Evolutionary conservation across 2,113 vertebrate genomes (phyloP), one percentile per base, ranked within the genome.

Genomic region (Ictalurus furcatus): DNA sequence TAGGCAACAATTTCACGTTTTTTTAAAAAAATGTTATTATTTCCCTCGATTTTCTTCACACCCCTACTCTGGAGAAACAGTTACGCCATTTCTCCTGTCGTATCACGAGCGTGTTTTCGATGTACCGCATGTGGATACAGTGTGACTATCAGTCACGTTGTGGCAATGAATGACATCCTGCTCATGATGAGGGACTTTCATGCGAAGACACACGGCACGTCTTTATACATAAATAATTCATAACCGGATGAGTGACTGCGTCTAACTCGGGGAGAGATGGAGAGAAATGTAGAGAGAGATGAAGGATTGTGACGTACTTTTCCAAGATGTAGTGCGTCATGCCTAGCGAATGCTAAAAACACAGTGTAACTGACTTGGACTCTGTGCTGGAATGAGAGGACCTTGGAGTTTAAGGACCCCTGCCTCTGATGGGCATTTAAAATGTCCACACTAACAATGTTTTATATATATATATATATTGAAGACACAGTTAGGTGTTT

Each of bases 161-260:
- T 28, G 9, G 37, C 54, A 19, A 19, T 74, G 74, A 79, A 67
- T 81, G 61, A 87, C 40, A 52, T 81, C n/a, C 28, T 67, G 59
- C 54, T 80, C 11, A 54, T 37, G 85, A 79, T 65, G 76, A 67
- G 11, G 25, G 44, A 67, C 73, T 63, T 73, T 54, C n/a, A 34
- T 16, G 76, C 21, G 1, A 48, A 48, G 59, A 80, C 40, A 87
- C 44, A 28, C 7, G 1, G 56, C 76, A 56, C 5, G 44, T 69
- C 19, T 65, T 19, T 71, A 52, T 28, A 69, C 23, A 69, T 58
- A 67, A 88, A 81, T 37, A 69, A 82, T 65, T 81, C 86, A 82
- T 54, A 81, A 25, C 40, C 21, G 1, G 17, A 25, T 21, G 30
- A 67, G 37, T 40, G 23, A 30, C 85, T 63, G 23, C 44, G 54